These are phyloP conservation scores for Heteromormyrus szaboi DNA, from an alignment of 2,797 vertebrate species.

Conservation along the genomic window DNA sequence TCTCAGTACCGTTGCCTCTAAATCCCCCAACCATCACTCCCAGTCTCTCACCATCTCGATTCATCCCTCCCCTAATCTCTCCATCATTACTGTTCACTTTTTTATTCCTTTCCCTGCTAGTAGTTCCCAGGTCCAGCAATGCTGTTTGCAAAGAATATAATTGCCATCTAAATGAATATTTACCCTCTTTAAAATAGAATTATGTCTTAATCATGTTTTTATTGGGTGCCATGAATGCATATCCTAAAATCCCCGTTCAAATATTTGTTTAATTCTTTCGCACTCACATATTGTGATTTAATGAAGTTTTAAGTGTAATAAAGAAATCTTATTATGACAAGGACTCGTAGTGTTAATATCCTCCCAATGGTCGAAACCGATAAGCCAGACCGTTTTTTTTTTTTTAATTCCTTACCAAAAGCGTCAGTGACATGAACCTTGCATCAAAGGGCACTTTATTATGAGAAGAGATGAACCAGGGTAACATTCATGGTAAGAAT, in stretches of 20 bases:
- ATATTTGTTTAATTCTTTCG: slow-evolving; percentile 63
- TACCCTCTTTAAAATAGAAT: slow-evolving; percentile 47
- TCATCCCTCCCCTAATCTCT: neutral
- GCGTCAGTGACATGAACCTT: slow-evolving; percentile 45
- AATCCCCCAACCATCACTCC: neutral
- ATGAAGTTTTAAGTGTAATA: slow-evolving; percentile 61
- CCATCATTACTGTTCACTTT: neutral
- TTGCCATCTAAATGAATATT: slow-evolving; percentile 40
- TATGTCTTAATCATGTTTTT: slow-evolving; percentile 57
- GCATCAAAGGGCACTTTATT: slow-evolving; percentile 64
- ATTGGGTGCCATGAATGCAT: slow-evolving; percentile 50
- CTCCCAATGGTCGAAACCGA: slow-evolving; percentile 51
- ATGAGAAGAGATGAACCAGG: slow-evolving; percentile 46
- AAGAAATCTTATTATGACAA: slow-evolving; percentile 52
- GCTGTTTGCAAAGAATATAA: slow-evolving; percentile 19
- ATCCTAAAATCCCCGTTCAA: slow-evolving; percentile 39
- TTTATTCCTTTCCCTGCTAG: neutral
- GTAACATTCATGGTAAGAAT: neutral
- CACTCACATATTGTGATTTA: slow-evolving; percentile 53
- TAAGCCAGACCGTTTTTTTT: slow-evolving; percentile 44
- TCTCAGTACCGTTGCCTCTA: neutral
- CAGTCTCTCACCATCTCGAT: slow-evolving; percentile 1
- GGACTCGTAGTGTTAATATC: slow-evolving; percentile 51
- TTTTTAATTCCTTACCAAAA: slow-evolving; percentile 34
- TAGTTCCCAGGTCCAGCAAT: slow-evolving; percentile 3